Evolutionary conservation across 2,888 invertebrate genomes (phyloP), one percentile per base, ranked within the genome.

Genomic region (Augiades crinisus): DNA sequence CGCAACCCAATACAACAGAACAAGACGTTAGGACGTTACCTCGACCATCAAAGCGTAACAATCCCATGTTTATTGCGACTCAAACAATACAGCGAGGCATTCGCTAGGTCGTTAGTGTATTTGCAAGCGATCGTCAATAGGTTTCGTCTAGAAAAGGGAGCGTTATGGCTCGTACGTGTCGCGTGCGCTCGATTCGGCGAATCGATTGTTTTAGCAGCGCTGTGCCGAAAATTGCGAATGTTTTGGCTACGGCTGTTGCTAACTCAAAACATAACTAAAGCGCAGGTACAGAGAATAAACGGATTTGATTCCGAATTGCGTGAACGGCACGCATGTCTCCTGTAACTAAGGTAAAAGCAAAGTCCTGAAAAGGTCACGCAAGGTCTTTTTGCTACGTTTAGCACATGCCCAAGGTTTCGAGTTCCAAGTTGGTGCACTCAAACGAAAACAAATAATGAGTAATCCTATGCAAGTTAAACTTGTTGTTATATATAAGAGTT

Each of bases 181-280:
- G 50, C 17, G 46, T 30, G 27, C 45, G 46, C 14, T 34, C 33
- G 14, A 65, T 76, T 75, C 70, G 68, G 60, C 66, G 75, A 74
- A 75, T 55, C 67, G 72, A 51, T 76, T 80, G 75, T 77, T 76
- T 70, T 65, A 62, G 59, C 55, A 61, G 55, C 52, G 38, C 62
- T 72, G 65, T 65, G 65, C 70, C 70, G 63, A 77, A 51, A 79
- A 70, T 64, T 53, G 55, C 62, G 64, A 13, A 65, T 80, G 77
- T 81, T 80, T 68, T 73, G 78, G 70, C 79, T 81, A 67, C 64
- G 64, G 56, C 59, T 55, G 64, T 64, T 62, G 60, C 65, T 56
- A 27, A 13, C 50, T 59, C 57, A 59, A n/a, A n/a, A n/a, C n/a
- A n/a, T n/a, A n/a, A n/a, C n/a, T n/a, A n/a, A n/a, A n/a, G n/a